These are phyloP conservation scores for Dynastes hyllus DNA, from an alignment of 2,888 invertebrate genomes.

Conservation along the genomic window DNA sequence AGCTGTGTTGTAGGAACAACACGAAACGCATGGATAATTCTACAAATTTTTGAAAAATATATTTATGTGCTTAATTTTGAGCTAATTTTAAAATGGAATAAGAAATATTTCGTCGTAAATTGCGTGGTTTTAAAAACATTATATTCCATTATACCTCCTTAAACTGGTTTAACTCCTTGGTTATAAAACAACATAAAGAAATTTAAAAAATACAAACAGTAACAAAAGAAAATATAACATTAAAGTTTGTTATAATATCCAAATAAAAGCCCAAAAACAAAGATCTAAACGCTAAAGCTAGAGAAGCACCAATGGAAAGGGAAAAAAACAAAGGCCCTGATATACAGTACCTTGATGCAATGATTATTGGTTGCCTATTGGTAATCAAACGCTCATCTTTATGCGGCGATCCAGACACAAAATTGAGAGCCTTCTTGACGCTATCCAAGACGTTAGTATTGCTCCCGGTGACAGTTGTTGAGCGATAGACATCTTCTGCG, in stretches of 20 bases:
- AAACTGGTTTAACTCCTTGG: no score
- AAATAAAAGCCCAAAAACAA: neutral
- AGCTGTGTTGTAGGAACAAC: neutral
- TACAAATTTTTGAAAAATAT: neutral
- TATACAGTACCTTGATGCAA: conserved; percentile 64
- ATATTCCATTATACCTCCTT: no score
- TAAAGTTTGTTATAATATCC: no score
- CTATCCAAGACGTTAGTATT: conserved; percentile 71
- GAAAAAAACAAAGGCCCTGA: neutral
- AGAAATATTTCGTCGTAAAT: conserved; percentile 19
- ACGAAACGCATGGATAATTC: neutral
- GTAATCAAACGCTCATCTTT: conserved; percentile 61
- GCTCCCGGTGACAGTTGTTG: conserved; percentile 73
- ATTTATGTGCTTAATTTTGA: no score
- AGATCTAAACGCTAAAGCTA: neutral
- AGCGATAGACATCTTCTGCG: conserved; percentile 77
- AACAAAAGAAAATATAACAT: no score
- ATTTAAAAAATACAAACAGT: no score
- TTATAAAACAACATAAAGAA: no score
- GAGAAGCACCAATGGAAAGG: no score
- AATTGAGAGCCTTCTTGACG: conserved; percentile 76
- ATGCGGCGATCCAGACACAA: conserved; percentile 57
- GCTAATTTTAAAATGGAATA: neutral
- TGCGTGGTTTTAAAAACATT: neutral
- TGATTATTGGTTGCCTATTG: conserved; percentile 61